Conservation (phyloP, 2,113 vertebrate species). For the Phaethornis superciliosus region DNA sequence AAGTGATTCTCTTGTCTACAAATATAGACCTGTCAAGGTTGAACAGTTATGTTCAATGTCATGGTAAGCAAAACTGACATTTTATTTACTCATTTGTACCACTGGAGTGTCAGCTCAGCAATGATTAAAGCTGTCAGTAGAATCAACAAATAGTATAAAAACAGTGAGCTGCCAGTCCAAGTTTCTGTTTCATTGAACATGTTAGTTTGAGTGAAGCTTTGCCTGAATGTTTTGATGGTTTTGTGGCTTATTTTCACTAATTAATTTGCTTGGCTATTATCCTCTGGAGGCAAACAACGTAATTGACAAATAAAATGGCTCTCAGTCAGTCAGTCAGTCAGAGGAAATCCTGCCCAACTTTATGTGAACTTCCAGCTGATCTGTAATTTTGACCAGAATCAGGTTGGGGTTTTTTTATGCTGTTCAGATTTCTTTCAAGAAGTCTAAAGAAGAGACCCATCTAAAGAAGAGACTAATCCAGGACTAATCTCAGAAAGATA, state of each 20-base stretch:
- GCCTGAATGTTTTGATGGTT: constrained; percentile 52
- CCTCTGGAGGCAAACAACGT: constrained; percentile 41
- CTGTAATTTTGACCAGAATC: constrained; percentile 1
- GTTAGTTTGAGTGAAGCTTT: constrained; percentile 57
- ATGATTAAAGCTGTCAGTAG: constrained; percentile 64
- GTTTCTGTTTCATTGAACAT: constrained; percentile 51
- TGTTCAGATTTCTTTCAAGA: constrained; percentile 9
- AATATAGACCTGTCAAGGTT: constrained; percentile 52
- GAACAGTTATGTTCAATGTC: constrained; percentile 53
- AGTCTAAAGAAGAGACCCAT: constrained; percentile 12
- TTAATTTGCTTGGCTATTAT: constrained; percentile 58
- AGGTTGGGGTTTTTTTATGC: neutral
- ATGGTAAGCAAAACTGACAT: constrained; percentile 46
- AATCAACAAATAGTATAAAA: constrained; percentile 56
- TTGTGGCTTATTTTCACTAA: constrained; percentile 61
- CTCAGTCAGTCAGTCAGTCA: neutral
- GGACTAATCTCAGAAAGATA: neutral
- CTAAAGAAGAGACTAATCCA: constrained; percentile 24
- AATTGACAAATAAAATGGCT: constrained; percentile 61
- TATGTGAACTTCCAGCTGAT: constrained; percentile 29
- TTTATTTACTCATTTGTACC: constrained; percentile 70
- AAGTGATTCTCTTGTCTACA: constrained; percentile 39
- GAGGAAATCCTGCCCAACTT: constrained; percentile 12
- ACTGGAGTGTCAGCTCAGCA: constrained; percentile 50
- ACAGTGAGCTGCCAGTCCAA: constrained; percentile 31